These are phyloP conservation scores for Drosophila tani DNA, from an alignment of 1,140 invertebrate genomes.

Conservation along the genomic window DNA sequence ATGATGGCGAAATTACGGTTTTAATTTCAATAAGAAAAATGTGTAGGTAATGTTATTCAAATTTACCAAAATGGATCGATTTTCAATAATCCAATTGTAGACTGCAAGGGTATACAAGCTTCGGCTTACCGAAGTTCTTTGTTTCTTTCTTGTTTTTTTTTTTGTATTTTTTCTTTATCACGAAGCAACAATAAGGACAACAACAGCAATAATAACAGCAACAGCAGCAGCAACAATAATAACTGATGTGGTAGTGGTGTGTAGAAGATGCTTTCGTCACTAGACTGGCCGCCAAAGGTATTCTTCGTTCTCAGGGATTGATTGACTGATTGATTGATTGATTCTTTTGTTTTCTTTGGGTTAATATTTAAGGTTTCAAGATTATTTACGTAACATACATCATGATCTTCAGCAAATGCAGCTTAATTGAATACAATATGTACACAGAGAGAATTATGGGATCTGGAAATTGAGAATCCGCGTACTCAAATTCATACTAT, in stretches of 20 bases:
- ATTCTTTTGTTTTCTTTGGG: not conserved
- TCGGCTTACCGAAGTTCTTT: no score
- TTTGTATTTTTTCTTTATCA: not conserved
- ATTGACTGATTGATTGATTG: not conserved
- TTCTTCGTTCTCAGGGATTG: not conserved
- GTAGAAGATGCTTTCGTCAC: constrained; percentile 32
- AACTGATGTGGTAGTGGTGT: constrained; percentile 17
- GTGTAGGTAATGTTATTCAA: no score
- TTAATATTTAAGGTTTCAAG: not conserved
- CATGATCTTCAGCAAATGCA: constrained; percentile 34
- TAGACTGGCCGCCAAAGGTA: not conserved
- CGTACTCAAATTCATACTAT: no score
- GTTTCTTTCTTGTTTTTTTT: no score
- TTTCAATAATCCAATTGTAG: no score
- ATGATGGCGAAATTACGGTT: no score
- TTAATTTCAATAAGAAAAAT: no score
- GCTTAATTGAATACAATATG: constrained; percentile 16
- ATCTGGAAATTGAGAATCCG: no score
- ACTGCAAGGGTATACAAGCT: no score
- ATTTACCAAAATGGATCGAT: no score
- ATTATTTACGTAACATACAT: constrained; percentile 22
- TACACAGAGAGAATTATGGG: no score
- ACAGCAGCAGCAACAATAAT: constrained; percentile 29
- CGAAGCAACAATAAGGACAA: constrained; percentile 36
- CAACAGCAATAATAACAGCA: constrained; percentile 36